Percentiles rank a stretch among this genome's conserved stretches.
Evolutionary conservation across 2,888 invertebrate genomes (phyloP).

Genomic region (Himalopsyche anomala): DNA sequence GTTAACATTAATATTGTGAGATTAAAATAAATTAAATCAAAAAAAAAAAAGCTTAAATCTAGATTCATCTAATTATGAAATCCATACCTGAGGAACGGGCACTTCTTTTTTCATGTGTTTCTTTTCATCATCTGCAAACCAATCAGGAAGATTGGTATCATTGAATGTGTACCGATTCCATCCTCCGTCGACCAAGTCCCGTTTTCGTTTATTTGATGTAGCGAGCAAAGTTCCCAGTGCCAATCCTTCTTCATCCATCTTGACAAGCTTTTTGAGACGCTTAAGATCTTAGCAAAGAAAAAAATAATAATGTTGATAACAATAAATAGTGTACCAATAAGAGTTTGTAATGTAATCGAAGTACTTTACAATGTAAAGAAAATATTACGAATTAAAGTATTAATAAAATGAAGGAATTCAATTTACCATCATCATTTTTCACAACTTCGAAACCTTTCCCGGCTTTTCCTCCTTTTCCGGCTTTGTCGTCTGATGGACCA

Average conservation of each 20-base stretch:
- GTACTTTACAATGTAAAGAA: no score
- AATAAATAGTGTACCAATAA: not conserved
- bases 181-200: conserved; percentile 92
- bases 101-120: conserved; percentile 90
- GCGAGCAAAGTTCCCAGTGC: conserved; percentile 95
- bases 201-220: conserved; percentile 91
- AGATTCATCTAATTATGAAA: no score
- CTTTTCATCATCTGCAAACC: conserved; percentile 96
- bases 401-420: not conserved
- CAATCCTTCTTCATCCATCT: conserved; percentile 90
- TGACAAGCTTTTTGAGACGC: conserved; percentile 78
- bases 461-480: conserved; percentile 72
- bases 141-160: conserved; percentile 93
- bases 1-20: not conserved
- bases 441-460: conserved; percentile 82
- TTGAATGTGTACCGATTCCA: conserved; percentile 97
- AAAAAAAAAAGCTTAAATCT: no score
- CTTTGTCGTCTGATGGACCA: conserved; percentile 68
- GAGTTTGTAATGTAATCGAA: no score
- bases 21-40: no score
- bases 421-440: conserved; percentile 77
- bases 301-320: conserved; percentile 40
- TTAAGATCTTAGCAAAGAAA: conserved; percentile 71
- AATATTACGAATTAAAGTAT: not conserved
- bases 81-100: conserved; percentile 87